Conservation (phyloP, 2,797 vertebrate genomes). For the Lemur catta region DNA sequence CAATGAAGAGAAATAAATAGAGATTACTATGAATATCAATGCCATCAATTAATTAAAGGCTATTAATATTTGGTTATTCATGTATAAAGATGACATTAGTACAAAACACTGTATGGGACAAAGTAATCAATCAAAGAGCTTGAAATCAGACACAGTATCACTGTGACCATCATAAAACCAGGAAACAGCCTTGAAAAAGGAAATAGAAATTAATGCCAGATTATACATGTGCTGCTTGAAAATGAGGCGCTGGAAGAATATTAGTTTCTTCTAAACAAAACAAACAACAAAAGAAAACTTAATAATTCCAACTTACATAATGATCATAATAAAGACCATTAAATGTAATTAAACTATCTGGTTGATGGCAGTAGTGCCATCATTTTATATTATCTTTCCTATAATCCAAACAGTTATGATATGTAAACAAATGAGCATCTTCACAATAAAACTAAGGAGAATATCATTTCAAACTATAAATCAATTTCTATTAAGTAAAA, state of each 20-base stretch:
- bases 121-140: neutral
- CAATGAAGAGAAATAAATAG: conserved; percentile 54
- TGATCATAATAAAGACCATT: conserved; percentile 7
- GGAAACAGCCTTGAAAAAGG: neutral
- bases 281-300: conserved; percentile 29
- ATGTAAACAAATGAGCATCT: neutral
- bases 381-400: neutral
- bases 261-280: conserved; percentile 1
- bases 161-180: neutral
- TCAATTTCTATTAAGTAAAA: conserved; percentile 38
- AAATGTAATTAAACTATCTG: neutral
- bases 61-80: neutral
- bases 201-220: neutral
- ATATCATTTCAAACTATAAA: conserved; percentile 18
- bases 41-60: neutral
- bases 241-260: neutral
- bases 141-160: neutral
- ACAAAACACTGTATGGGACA: neutral
- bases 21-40: neutral
- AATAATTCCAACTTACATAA: neutral
- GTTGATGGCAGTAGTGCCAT: neutral
- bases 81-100: neutral
- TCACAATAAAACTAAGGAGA: conserved; percentile 42
- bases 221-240: neutral
- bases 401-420: neutral